These are phyloP conservation scores for Lichenostomus cassidix DNA, from an alignment of 2,113 vertebrate genomes.

Conservation along the genomic window DNA sequence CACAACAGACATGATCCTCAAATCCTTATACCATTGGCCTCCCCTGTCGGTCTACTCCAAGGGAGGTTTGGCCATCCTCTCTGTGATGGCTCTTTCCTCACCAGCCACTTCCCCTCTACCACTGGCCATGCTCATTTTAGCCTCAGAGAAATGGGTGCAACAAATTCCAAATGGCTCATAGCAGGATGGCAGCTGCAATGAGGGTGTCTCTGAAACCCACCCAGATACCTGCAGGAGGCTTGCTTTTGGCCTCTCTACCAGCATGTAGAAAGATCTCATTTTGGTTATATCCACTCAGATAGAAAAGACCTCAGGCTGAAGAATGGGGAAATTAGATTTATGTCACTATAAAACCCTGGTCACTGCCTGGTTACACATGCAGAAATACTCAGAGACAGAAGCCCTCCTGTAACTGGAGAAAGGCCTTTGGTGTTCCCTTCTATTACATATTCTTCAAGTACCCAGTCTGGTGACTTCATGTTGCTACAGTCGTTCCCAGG, in stretches of 20 bases:
- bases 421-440: background rate
- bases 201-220: background rate
- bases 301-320: background rate
- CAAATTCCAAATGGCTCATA: background rate
- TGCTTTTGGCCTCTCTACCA: background rate
- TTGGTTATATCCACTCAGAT: background rate
- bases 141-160: background rate
- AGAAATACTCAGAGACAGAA: background rate
- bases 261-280: background rate
- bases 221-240: background rate
- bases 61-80: background rate
- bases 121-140: accelerated
- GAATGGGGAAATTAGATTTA: background rate
- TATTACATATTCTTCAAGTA: background rate
- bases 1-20: background rate
- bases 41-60: background rate
- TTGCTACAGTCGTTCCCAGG: background rate
- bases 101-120: accelerated
- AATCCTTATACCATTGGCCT: background rate
- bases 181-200: accelerated
- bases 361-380: background rate
- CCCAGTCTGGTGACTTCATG: background rate
- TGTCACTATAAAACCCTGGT: background rate
- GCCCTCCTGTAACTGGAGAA: background rate
- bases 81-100: background rate